A percentile compares a stretch with the other conserved stretches of the same genome.
Evolutionary conservation across 2,113 vertebrate species (phyloP).

Genomic region (Misgurnus mizolepis): DNA sequence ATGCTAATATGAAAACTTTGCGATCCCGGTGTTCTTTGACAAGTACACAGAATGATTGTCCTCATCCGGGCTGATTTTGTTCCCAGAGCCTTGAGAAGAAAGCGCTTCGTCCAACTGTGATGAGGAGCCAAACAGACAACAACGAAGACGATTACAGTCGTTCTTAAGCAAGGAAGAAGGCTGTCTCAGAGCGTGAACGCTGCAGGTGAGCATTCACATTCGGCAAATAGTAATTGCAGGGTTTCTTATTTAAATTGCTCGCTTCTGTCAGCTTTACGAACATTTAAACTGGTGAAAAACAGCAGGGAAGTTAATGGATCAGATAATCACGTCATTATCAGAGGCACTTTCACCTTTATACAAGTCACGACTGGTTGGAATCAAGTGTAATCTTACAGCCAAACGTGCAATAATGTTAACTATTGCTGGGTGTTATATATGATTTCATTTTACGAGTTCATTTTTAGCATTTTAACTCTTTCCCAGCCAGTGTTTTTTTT

Average conservation of each 20-base stretch:
- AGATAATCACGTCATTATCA: no score
- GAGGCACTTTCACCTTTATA: no score
- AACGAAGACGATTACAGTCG: neutral
- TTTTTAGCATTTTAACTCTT: neutral
- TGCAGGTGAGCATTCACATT: neutral
- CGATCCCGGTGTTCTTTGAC: constrained; percentile 26
- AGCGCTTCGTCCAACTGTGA: neutral
- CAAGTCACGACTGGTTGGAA: no score
- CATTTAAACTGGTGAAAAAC: neutral
- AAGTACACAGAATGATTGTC: constrained; percentile 32
- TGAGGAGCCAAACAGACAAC: neutral
- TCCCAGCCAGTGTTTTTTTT: neutral
- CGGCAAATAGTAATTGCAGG: constrained; percentile 1
- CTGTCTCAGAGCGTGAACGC: neutral
- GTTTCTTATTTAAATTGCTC: neutral
- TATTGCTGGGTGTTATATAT: no score
- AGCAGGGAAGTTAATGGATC: neutral
- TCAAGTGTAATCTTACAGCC: no score
- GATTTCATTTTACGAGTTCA: no score
- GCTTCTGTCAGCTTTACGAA: neutral
- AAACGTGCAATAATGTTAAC: no score
- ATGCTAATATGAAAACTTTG: neutral
- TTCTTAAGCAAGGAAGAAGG: neutral
- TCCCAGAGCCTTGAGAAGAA: neutral
- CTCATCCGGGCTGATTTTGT: constrained; percentile 21